Evolutionary conservation across 2,113 vertebrate genomes (phyloP), one percentile per base, ranked within the genome.

Genomic region (Columba janthina): DNA sequence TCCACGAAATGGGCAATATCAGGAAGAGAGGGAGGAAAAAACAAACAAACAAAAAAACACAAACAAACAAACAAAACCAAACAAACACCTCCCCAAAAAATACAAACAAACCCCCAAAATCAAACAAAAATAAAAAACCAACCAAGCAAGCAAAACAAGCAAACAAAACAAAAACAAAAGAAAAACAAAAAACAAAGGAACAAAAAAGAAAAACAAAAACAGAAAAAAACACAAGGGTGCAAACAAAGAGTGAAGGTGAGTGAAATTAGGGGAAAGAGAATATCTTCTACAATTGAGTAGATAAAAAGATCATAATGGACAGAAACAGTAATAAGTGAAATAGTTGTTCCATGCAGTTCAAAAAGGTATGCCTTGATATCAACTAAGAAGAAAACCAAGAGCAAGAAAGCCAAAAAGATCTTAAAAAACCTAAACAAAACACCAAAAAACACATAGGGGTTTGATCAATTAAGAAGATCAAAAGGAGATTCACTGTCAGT

Each of bases 151-250:
- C 42, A 44, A 44, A 44, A 44, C 44, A 42, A 42, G 5, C 40
- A 40, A 40, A 40, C 42, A 42, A 17, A 17, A 44, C 42, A 16
- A 44, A 44, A 44, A 44, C 42, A 44, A 44, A 42, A 44, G 3
- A 15, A 44, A 44, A 44, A 44, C 42, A 16, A 44, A 44, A 44
- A 44, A 44, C 16, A 17, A 44, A 44, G 18, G 16, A 44, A 44
- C 18, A 44, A 15, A 12, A 15, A 44, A 44, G 6, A 17, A 17
- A 17, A 15, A 42, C 16, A 44, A 15, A 15, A 44, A 44, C 17
- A 46, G 19, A 29, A 53, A 9, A 2, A 7, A 42, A 14, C n/a
- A 0, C 3, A 22, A 20, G 4, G 1, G 6, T 1, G 5, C 6
- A 89, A 75, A 91, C 2, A 4, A 19, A 5, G 42, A 74, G 2